Evolutionary conservation across 2,888 invertebrate genomes (phyloP).

Genomic region (Apantesis nais): DNA sequence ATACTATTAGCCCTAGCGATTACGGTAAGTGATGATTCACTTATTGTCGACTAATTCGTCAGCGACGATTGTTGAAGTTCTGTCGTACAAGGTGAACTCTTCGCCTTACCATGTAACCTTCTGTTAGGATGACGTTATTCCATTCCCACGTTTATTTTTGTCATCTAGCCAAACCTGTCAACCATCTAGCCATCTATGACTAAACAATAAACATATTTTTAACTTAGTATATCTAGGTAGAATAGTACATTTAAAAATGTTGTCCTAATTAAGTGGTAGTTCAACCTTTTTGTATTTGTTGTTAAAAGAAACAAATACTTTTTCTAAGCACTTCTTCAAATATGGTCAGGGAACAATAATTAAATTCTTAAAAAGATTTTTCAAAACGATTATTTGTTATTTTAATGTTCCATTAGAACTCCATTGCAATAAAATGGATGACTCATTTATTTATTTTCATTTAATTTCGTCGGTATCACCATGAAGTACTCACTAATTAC

Average conservation of each 20-base stretch:
- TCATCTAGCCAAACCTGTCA: no score
- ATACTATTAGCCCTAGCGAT: no score
- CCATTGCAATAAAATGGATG: not conserved
- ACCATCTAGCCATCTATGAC: no score
- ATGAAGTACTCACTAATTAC: constrained; percentile 9
- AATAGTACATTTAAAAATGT: not conserved
- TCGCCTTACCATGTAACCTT: no score
- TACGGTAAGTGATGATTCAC: no score
- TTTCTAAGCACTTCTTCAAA: not conserved
- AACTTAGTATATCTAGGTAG: no score
- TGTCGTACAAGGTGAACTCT: no score
- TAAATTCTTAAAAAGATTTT: not conserved
- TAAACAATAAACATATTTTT: no score
- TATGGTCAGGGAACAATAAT: not conserved
- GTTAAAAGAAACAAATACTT: not conserved
- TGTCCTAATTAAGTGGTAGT: not conserved
- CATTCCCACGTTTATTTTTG: no score
- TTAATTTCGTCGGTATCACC: not conserved
- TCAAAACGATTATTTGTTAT: not conserved
- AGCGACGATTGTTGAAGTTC: no score
- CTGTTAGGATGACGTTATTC: no score
- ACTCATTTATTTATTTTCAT: not conserved
- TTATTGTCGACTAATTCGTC: no score
- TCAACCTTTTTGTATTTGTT: not conserved
- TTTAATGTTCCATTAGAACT: not conserved